Evolutionary conservation across 2,888 invertebrate genomes (phyloP).

Genomic region (Campaea margaritaria): DNA sequence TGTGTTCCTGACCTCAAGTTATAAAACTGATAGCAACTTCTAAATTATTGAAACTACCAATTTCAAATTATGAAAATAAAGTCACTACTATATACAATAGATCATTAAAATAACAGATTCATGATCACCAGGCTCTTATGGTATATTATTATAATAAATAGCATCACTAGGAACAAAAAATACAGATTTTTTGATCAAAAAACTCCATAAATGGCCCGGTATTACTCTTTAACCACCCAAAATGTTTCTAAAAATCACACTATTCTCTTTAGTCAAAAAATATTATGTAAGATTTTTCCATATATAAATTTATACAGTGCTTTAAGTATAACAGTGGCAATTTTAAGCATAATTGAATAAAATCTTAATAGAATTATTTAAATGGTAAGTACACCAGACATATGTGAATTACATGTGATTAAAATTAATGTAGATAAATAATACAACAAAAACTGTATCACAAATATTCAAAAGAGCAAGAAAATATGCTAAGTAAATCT

Average conservation of each 20-base stretch:
- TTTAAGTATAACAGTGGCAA: slow-evolving; percentile 23
- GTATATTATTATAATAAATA: no score
- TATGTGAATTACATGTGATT: neutral
- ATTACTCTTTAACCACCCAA: neutral
- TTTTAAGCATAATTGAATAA: slow-evolving; percentile 41
- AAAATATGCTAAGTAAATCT: no score
- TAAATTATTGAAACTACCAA: no score
- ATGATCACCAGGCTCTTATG: neutral
- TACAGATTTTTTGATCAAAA: neutral
- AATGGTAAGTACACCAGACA: neutral
- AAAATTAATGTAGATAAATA: neutral
- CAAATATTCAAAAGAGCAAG: no score
- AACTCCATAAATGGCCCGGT: neutral
- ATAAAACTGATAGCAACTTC: no score
- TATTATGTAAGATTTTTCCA: neutral
- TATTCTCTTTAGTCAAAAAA: slow-evolving; percentile 18
- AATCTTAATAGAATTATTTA: neutral
- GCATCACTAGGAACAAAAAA: neutral
- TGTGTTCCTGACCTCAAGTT: no score
- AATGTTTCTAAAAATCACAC: neutral
- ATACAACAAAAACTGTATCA: no score
- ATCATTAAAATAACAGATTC: neutral
- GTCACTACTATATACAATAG: neutral
- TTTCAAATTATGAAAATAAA: no score
- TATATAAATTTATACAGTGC: slow-evolving; percentile 5